phyloP scores from a whole-genome alignment of 92 coral and sea anemone genomes.

The Muricea muricata region DNA sequence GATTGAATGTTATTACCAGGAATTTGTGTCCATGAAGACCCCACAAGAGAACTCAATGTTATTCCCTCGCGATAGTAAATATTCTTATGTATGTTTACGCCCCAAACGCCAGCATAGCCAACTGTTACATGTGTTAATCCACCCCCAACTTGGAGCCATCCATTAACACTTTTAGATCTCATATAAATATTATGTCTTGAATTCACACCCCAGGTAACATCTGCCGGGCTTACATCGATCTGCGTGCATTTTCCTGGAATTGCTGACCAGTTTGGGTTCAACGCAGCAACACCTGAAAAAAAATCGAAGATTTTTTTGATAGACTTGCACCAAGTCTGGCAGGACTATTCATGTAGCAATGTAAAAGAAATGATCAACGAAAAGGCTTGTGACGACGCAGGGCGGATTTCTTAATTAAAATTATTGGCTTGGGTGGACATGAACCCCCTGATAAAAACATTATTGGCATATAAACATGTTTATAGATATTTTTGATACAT shows the following conservation, averaged over 20 bases:
- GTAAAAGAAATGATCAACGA: no score
- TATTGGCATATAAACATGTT: no score
- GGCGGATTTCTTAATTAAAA: no score
- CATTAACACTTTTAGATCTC: neutral
- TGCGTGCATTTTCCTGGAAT: neutral
- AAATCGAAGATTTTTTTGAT: no score
- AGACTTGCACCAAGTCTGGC: no score
- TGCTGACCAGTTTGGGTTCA: neutral
- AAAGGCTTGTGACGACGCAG: no score
- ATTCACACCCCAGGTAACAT: neutral
- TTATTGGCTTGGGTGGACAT: no score
- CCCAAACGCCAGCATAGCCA: neutral
- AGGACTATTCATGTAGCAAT: no score
- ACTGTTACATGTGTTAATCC: neutral
- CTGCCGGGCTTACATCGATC: neutral
- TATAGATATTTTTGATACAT: no score
- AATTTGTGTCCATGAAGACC: neutral
- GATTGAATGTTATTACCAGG: no score
- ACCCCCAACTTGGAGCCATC: neutral
- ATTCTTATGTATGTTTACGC: neutral
- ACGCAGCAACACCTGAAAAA: neutral
- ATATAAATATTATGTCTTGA: neutral
- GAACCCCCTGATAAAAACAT: no score
- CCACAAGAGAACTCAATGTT: neutral
- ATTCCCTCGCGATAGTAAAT: conserved; percentile 11